These are phyloP conservation scores for Danio kyathit DNA, from an alignment of 2,797 vertebrate genomes.

Conservation along the genomic window DNA sequence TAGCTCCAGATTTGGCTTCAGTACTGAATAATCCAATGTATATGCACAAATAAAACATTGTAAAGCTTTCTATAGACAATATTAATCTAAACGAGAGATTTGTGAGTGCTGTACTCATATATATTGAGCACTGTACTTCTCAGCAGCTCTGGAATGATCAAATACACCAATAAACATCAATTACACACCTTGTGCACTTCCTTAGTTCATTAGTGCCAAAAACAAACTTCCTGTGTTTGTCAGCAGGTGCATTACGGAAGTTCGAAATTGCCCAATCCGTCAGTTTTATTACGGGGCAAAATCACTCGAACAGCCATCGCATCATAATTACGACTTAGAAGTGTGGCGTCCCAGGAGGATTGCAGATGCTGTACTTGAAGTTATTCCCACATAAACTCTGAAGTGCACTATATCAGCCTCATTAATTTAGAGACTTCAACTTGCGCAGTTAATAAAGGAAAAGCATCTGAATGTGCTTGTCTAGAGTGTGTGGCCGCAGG, in stretches of 20 bases:
- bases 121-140: neutral
- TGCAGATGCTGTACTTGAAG: conserved; percentile 16
- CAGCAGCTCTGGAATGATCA: conserved; percentile 15
- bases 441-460: conserved; percentile 9
- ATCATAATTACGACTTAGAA: conserved; percentile 22
- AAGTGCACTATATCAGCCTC: conserved; percentile 38
- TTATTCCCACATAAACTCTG: conserved; percentile 22
- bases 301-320: conserved; percentile 10
- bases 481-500: conserved; percentile 26
- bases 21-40: no score
- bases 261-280: neutral
- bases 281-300: conserved; percentile 13
- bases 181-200: conserved; percentile 17
- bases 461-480: neutral
- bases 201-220: neutral
- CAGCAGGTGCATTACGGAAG: neutral
- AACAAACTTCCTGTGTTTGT: conserved; percentile 7
- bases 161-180: conserved; percentile 35
- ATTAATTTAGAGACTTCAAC: conserved; percentile 14
- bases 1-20: no score
- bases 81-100: no score
- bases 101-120: no score
- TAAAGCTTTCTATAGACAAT: no score
- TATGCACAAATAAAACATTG: no score
- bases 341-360: neutral